Conservation (phyloP, 2,113 vertebrate genomes). For the Mobula hypostoma region DNA sequence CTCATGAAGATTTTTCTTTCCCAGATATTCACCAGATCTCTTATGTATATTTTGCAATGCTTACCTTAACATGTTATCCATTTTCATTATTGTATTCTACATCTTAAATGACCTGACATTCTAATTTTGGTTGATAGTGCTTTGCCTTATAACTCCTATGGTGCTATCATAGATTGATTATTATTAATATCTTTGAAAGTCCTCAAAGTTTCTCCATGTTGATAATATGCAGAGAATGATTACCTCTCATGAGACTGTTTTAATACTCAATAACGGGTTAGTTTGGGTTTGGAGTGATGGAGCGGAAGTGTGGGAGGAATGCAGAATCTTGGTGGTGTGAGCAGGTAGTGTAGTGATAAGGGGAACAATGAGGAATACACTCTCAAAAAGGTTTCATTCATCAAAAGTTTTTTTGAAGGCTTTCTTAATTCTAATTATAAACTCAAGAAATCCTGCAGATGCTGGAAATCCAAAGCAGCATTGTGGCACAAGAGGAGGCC, state of each 20-base stretch:
- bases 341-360: no score
- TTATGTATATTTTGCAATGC: not conserved
- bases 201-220: not conserved
- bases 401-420: no score
- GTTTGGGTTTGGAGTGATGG: no score
- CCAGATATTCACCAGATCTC: not conserved
- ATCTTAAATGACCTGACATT: not conserved
- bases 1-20: not conserved
- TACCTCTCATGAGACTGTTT: not conserved
- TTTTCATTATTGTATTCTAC: not conserved
- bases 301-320: no score
- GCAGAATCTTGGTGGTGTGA: no score
- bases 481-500: no score
- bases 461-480: no score
- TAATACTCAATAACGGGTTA: not conserved
- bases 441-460: no score
- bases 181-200: not conserved
- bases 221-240: not conserved
- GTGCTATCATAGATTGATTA: not conserved
- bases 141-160: not conserved
- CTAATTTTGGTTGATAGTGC: not conserved
- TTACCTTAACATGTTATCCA: not conserved
- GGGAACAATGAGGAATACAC: no score
- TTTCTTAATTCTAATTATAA: no score
- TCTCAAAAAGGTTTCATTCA: no score